Percentiles rank a stretch among this genome's conserved stretches.
Evolutionary conservation across 2,113 vertebrate species (phyloP).

Genomic region (Todiramphus saurophagus): DNA sequence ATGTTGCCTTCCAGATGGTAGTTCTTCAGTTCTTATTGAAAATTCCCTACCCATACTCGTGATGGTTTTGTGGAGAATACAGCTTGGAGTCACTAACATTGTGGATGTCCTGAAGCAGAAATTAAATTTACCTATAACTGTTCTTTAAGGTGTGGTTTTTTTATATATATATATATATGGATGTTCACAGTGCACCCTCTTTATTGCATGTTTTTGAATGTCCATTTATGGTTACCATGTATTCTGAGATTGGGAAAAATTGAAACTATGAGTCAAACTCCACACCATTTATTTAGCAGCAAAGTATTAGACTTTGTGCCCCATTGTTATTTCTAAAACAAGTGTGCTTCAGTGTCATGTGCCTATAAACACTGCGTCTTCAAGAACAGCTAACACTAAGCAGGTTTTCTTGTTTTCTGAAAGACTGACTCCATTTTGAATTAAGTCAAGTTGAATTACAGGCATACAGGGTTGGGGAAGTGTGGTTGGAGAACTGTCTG

Average conservation of each 20-base stretch:
- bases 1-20: background rate
- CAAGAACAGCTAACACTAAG: background rate
- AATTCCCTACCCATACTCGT: background rate
- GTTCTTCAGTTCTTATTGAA: background rate
- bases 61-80: background rate
- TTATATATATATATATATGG: rapidly evolving
- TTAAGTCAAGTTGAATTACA: background rate
- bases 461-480: too few species aligned
- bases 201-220: background rate
- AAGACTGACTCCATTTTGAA: background rate
- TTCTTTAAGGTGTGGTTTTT: background rate
- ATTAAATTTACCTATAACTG: background rate
- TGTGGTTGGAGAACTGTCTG: too few species aligned
- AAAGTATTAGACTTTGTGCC: background rate
- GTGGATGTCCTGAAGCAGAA: background rate
- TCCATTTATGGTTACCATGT: background rate
- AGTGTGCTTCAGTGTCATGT: background rate
- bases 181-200: background rate
- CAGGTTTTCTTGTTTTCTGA: background rate
- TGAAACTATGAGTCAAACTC: background rate
- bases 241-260: background rate
- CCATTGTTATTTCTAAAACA: background rate
- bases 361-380: background rate
- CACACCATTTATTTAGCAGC: background rate
- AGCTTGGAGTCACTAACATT: background rate